Base-by-base conservation (phyloP, 2,113 vertebrate genomes). In the Sinocyclocheilus rhinocerous region DNA sequence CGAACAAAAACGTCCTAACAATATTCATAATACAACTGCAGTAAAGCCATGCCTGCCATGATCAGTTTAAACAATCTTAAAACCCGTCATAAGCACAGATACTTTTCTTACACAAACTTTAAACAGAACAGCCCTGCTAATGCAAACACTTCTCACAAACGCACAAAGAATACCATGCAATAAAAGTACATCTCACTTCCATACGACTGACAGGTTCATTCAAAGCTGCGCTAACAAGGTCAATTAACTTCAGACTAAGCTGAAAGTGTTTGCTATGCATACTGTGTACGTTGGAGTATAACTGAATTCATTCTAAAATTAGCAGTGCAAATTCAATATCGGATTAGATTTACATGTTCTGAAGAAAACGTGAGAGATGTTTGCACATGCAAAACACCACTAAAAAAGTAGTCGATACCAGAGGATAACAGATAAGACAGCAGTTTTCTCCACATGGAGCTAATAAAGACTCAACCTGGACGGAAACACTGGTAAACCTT, bases 11-110 rank as follows among this genome's bases (percentile, higher is more conserved):
- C 12, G 15, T 26, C 55, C 63, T 61, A 61, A 80, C 18, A 52
- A 84, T 50, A 76, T 79, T 79, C 75, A 80, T 59, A 84, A 89
- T 76, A 76, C 83, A 81, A 89, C 83, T 9, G 65, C 76, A 78
- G n/a, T 81, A 85, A 86, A 73, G 83, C 52, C 76, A 88, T 39
- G 76, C 81, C 76, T 87, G 76, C 61, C 22, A 36, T 29, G 45
- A 69, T 11, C 65, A 89, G 76, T 86, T 75, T 88, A 87, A 89
- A 84, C 87, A 88, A 80, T 48, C 61, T 63, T 36, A 55, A 88
- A 65, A 84, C 85, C 84, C 29, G 78, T 85, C 81, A 88, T 7
- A 79, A 57, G 11, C 73, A 29, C 80, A 69, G 48, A 65, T 59
- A 70, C 85, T 69, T 29, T 52, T 50, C 73, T 72, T 85, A 80